Percentiles rank a stretch among this genome's conserved stretches.
Evolutionary conservation across 1,140 invertebrate genomes (phyloP).

Genomic region (Lycorma delicatula): DNA sequence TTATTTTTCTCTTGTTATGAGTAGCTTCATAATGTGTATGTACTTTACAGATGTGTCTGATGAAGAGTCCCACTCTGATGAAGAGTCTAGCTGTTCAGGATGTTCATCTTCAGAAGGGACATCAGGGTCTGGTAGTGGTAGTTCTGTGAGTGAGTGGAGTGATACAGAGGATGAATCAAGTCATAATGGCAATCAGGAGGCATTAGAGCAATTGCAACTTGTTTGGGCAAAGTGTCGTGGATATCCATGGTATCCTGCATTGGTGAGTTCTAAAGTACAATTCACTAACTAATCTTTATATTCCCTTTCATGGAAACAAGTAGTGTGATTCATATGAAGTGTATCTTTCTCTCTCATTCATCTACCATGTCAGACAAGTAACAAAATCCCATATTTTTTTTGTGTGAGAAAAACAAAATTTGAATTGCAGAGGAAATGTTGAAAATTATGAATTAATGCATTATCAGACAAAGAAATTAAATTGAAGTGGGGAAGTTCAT

Average conservation of each 20-base stretch:
- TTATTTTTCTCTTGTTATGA: too few species aligned
- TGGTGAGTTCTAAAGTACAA: conserved; percentile 42
- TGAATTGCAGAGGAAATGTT: too few species aligned
- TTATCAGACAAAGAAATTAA: too few species aligned
- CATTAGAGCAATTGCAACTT: conserved; percentile 54
- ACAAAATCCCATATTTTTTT: too few species aligned
- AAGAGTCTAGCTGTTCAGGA: conserved; percentile 29
- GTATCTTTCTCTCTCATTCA: too few species aligned
- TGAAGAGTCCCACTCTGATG: conserved; percentile 36
- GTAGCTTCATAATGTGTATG: background rate
- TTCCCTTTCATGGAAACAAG: too few species aligned
- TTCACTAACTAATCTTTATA: too few species aligned
- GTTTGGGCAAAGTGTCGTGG: conserved; percentile 96
- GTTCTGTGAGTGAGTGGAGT: background rate
- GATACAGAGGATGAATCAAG: background rate
- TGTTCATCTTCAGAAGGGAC: conserved; percentile 18
- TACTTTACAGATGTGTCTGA: conserved; percentile 29
- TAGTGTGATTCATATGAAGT: too few species aligned
- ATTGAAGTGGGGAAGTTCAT: too few species aligned
- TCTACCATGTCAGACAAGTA: too few species aligned
- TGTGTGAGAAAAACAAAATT: too few species aligned
- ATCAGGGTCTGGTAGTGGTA: conserved; percentile 3
- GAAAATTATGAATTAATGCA: too few species aligned
- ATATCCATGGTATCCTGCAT: conserved; percentile 93
- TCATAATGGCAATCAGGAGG: conserved; percentile 14